Conservation (phyloP, 2,113 vertebrate species). For the Atractosteus spatula region DNA sequence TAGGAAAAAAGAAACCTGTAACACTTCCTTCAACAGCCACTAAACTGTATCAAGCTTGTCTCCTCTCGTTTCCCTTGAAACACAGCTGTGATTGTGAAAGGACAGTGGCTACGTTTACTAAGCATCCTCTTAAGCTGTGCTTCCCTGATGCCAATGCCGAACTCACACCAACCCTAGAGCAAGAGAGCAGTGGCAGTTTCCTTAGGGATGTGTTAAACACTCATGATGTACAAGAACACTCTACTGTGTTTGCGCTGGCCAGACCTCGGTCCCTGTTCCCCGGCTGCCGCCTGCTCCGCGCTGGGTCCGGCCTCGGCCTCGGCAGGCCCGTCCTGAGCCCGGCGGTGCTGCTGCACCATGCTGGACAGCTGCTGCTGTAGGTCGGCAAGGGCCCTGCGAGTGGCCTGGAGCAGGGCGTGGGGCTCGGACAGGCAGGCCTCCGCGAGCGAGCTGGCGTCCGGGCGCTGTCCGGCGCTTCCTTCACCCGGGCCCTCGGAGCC, state of each 20-base stretch:
- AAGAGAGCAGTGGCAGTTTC: no score
- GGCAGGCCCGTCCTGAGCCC: slow-evolving; percentile 46
- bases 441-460: slow-evolving; percentile 44
- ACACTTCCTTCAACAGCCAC: no score
- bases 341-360: slow-evolving; percentile 79
- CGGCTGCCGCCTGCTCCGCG: slow-evolving; percentile 18
- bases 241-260: not conserved
- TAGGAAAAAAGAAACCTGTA: no score
- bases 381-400: slow-evolving; percentile 61
- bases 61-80: no score
- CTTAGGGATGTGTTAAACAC: no score
- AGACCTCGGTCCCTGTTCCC: not conserved
- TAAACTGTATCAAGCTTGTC: no score
- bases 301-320: slow-evolving; percentile 26
- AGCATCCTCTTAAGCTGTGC: no score
- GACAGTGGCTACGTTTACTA: no score
- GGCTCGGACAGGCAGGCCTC: slow-evolving; percentile 72
- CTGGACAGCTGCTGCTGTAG: slow-evolving; percentile 72
- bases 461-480: not conserved
- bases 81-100: no score
- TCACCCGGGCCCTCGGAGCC: not conserved
- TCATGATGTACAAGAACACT: not conserved
- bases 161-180: no score
- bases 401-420: slow-evolving; percentile 73
- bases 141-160: no score